Evolutionary conservation across 2,113 vertebrate species (phyloP).

Genomic region (Lamprologus speciosus): DNA sequence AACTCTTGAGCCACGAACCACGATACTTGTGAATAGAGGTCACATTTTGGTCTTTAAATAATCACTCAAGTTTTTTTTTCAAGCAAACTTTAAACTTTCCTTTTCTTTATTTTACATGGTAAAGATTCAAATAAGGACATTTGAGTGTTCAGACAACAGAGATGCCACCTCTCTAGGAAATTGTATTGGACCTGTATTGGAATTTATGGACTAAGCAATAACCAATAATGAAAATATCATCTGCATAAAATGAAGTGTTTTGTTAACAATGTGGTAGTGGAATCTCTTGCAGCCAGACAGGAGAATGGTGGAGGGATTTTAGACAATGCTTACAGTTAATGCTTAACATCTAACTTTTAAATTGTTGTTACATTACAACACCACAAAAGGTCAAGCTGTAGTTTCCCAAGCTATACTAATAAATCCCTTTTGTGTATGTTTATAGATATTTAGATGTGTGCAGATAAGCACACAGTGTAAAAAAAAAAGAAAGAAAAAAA

Average conservation of each 20-base stretch:
- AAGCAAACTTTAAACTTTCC: background rate
- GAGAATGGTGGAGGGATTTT: background rate
- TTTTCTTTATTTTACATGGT: background rate
- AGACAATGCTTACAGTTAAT: background rate
- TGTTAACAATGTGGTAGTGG: background rate
- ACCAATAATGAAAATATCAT: background rate
- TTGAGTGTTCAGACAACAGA: background rate
- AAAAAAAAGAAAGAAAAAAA: background rate
- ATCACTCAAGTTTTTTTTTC: background rate
- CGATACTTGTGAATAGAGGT: background rate
- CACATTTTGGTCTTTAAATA: background rate
- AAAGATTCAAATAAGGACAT: background rate
- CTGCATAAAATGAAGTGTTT: background rate
- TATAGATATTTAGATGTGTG: background rate
- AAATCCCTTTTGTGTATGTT: background rate
- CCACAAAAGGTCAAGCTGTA: background rate
- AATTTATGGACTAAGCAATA: background rate
- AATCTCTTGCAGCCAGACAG: background rate
- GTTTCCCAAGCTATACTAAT: background rate
- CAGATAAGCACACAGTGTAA: constrained; percentile 10
- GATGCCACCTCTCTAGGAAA: background rate
- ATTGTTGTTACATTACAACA: background rate
- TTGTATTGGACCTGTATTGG: background rate
- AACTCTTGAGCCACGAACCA: too few species aligned
- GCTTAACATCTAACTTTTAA: background rate